Evolutionary conservation across 2,113 vertebrate genomes (phyloP).

Genomic region (Pteropus alecto): DNA sequence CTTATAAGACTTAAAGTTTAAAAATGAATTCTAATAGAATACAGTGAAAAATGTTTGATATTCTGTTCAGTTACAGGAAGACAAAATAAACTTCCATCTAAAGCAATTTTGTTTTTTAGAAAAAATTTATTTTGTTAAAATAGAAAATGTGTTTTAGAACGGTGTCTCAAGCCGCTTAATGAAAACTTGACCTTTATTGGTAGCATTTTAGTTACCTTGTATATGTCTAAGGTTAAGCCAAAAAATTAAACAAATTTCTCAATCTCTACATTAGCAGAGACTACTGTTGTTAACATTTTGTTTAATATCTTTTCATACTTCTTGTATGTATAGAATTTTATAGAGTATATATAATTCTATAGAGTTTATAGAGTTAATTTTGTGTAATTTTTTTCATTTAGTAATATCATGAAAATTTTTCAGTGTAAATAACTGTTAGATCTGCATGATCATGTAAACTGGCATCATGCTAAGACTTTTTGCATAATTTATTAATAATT

Average conservation of each 20-base stretch:
- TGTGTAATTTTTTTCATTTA: background rate
- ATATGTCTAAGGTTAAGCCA: background rate
- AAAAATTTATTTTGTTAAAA: background rate
- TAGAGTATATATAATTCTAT: background rate
- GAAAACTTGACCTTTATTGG: background rate
- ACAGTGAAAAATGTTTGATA: background rate
- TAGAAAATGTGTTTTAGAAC: background rate
- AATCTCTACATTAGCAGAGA: background rate
- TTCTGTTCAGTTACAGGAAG: background rate
- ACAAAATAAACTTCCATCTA: background rate
- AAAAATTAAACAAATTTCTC: background rate
- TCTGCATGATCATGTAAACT: background rate
- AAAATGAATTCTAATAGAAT: background rate
- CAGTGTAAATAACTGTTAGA: background rate
- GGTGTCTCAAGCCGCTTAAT: background rate
- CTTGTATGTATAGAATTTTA: background rate
- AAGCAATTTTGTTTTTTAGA: background rate
- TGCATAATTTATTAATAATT: conserved; percentile 18
- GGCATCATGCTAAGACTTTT: background rate
- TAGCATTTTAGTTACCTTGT: background rate
- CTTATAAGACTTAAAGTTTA: background rate
- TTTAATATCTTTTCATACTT: background rate
- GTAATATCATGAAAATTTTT: background rate
- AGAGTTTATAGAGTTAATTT: background rate
- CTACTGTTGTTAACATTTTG: background rate